Evolutionary conservation across 2,797 vertebrate species (phyloP), one percentile per base, ranked within the genome.

Genomic region (Helostoma temminkii): DNA sequence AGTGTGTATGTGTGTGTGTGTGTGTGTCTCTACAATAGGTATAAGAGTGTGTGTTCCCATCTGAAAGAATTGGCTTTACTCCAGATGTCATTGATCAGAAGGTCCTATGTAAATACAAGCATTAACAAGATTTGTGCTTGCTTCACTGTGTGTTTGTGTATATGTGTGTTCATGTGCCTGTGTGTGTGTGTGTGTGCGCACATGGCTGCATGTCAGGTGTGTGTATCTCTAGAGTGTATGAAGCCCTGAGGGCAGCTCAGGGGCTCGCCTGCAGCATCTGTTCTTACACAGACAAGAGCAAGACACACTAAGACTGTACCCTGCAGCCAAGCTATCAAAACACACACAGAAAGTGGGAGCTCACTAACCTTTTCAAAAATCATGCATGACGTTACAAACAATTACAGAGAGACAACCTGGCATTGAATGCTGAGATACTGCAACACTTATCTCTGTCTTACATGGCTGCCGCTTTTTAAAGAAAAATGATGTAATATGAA

Each of bases 211-310:
- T 80, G 83, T 86, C 80, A 88, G 80, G 76, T 84, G 84, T 69
- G 71, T 80, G 65, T 71, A 67, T 83, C 80, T 90, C 83, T 66
- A 77, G 85, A 85, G 78, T 87, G 84, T 83, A 73, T 66, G 72
- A 88, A 82, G 83, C 92, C 93, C 91, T 56, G 70, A 93, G 92
- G 93, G 91, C 85, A 91, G 93, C 93, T 91, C 79, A 65, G 54
- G 86, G 92, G 86, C 88, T 88, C 49, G 92, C 93, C 91, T 91
- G 61, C 76, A 88, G 92, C 90, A 86, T 85, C 88, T 93, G 92
- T 90, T 94, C 90, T 82, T 89, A 94, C 92, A 93, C 86, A 65
- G 82, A 86, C 91, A 89, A 79, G 86, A 88, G 91, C 91, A 89
- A 92, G 90, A 90, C 89, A 89, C 86, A 80, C 80, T 68, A 70